Conservation (phyloP, 1,140 invertebrate species). For the Scaptomyza pallida region DNA sequence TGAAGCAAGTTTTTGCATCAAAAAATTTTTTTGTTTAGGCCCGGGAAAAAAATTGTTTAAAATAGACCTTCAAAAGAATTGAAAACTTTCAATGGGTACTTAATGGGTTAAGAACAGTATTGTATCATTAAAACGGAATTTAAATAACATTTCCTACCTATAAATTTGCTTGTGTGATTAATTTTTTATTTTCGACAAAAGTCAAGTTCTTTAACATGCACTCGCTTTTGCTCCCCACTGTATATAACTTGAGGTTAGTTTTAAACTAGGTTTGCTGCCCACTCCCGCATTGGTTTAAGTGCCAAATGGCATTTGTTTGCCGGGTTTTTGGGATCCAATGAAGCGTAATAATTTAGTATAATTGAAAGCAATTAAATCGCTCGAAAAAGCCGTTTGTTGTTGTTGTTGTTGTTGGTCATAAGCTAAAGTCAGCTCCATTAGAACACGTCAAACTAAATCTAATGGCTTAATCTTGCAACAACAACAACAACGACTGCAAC, state of each 20-base stretch:
- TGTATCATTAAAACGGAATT: too few relatives aligned
- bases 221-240: too few relatives aligned
- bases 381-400: constrained; percentile 28
- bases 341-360: constrained; percentile 64
- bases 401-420: not conserved
- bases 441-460: constrained; percentile 31
- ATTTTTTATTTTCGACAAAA: too few relatives aligned
- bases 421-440: constrained; percentile 5
- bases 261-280: not conserved
- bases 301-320: constrained; percentile 24
- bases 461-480: constrained; percentile 41
- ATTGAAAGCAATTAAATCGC: constrained; percentile 74
- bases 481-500: constrained; percentile 20
- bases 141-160: too few relatives aligned
- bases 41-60: too few relatives aligned
- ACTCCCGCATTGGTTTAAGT: constrained; percentile 46
- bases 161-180: too few relatives aligned
- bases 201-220: too few relatives aligned
- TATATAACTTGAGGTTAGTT: not conserved
- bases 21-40: too few relatives aligned
- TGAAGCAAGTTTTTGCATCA: too few relatives aligned
- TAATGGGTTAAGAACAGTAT: too few relatives aligned
- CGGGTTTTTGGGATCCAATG: constrained; percentile 49
- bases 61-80: too few relatives aligned
- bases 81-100: too few relatives aligned